Conservation (phyloP, 2,797 vertebrate genomes). For the Champsocephalus esox region DNA sequence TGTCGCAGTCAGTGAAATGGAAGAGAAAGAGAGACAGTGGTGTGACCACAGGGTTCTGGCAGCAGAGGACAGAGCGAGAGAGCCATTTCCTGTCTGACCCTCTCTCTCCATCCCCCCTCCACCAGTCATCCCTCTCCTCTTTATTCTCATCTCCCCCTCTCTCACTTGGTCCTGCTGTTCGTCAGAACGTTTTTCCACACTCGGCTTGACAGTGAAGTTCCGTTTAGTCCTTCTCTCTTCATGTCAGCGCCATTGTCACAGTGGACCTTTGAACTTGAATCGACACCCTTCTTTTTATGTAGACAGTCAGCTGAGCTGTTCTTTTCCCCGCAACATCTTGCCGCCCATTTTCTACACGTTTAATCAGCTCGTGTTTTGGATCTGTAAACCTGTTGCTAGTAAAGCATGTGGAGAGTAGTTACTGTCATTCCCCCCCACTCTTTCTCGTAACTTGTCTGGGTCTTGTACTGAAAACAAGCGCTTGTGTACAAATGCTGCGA, state of each 20-base stretch:
- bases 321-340: conserved; percentile 23
- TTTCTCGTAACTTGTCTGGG: background rate
- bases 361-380: background rate
- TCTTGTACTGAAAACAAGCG: conserved; percentile 1
- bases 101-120: conserved; percentile 6
- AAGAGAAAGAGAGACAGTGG: conserved; percentile 35
- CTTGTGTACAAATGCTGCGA: conserved; percentile 25
- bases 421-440: background rate
- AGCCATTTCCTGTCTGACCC: conserved; percentile 57
- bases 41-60: conserved; percentile 54
- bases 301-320: conserved; percentile 5
- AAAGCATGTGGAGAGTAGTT: background rate
- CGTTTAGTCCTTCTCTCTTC: conserved; percentile 27
- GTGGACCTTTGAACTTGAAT: conserved; percentile 38
- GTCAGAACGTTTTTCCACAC: conserved; percentile 33
- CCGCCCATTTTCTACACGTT: conserved; percentile 7
- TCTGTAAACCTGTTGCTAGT: conserved; percentile 5
- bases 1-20: conserved; percentile 28
- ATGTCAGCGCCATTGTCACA: background rate
- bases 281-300: background rate
- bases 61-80: conserved; percentile 43
- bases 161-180: conserved; percentile 24
- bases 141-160: conserved; percentile 27
- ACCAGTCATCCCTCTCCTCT: conserved; percentile 27
- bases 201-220: conserved; percentile 32